These are phyloP conservation scores for Brachyhypopomus gauderio DNA, from an alignment of 2,113 vertebrate species.

Conservation along the genomic window DNA sequence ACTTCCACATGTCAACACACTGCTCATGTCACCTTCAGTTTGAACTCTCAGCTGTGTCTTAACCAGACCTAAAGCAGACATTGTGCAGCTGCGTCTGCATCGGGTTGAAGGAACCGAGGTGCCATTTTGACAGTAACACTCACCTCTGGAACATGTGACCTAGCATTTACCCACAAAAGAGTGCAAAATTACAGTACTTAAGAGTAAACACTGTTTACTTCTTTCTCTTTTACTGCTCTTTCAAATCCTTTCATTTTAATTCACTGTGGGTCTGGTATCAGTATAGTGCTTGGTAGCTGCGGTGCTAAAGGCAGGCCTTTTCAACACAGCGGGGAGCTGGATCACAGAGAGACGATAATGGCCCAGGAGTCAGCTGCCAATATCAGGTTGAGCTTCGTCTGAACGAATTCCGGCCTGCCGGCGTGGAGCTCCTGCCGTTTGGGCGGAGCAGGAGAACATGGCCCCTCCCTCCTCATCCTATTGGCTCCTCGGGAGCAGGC, in stretches of 20 bases:
- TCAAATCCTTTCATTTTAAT: not conserved
- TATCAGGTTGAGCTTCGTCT: not conserved
- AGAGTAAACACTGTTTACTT: not conserved
- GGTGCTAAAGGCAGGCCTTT: not conserved
- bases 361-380: slow-evolving; percentile 24
- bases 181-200: not conserved
- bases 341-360: slow-evolving; percentile 10
- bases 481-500: slow-evolving; percentile 13
- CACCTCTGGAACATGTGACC: not conserved
- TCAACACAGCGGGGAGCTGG: not conserved
- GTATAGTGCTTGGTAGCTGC: not conserved
- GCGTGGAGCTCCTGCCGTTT: not conserved
- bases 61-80: too few species aligned
- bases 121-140: not conserved
- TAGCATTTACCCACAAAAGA: not conserved
- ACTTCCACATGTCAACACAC: too few species aligned
- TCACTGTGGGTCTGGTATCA: not conserved
- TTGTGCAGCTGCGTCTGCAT: too few species aligned
- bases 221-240: not conserved
- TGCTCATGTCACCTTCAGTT: too few species aligned
- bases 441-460: not conserved
- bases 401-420: not conserved
- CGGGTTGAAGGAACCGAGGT: not conserved
- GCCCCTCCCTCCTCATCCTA: too few species aligned
- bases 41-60: too few species aligned